Evolutionary conservation across 2,113 vertebrate species (phyloP).

Genomic region (Festucalex cinctus): DNA sequence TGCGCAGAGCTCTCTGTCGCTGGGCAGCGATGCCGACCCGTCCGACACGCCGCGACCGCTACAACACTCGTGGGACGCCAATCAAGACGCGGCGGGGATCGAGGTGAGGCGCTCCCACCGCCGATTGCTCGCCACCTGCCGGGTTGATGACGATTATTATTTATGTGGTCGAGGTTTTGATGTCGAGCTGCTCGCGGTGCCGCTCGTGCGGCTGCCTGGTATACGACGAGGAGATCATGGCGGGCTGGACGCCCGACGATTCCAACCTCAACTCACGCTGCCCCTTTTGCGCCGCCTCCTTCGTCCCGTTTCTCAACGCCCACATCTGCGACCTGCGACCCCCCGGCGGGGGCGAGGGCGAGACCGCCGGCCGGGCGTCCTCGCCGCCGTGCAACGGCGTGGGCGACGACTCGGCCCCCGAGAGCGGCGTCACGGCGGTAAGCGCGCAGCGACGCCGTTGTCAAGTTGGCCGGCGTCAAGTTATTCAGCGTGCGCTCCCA

Average conservation of each 20-base stretch:
- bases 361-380: slow-evolving; percentile 59
- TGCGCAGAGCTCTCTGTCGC: slow-evolving; percentile 82
- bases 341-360: slow-evolving; percentile 66
- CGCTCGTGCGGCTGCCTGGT: slow-evolving; percentile 81
- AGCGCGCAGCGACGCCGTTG: too few species aligned
- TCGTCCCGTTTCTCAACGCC: slow-evolving; percentile 87
- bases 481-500: too few species aligned
- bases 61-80: slow-evolving; percentile 74
- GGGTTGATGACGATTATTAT: too few species aligned
- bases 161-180: slow-evolving; percentile 52
- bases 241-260: slow-evolving; percentile 90
- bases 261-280: slow-evolving; percentile 92
- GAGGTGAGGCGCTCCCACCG: slow-evolving; percentile 69
- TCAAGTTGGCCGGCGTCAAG: too few species aligned
- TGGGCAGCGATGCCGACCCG: slow-evolving; percentile 85
- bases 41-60: slow-evolving; percentile 72
- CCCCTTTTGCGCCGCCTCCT: slow-evolving; percentile 82
- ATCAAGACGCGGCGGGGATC: slow-evolving; percentile 69
- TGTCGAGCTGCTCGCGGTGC: slow-evolving; percentile 89
- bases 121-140: background rate
- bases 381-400: slow-evolving; percentile 76
- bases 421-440: slow-evolving; percentile 66
- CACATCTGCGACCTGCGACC: slow-evolving; percentile 80
- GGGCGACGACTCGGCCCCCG: slow-evolving; percentile 73
- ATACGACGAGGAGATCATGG: slow-evolving; percentile 95